These are phyloP conservation scores for Battus philenor DNA, from an alignment of 1,140 invertebrate genomes.

Conservation along the genomic window DNA sequence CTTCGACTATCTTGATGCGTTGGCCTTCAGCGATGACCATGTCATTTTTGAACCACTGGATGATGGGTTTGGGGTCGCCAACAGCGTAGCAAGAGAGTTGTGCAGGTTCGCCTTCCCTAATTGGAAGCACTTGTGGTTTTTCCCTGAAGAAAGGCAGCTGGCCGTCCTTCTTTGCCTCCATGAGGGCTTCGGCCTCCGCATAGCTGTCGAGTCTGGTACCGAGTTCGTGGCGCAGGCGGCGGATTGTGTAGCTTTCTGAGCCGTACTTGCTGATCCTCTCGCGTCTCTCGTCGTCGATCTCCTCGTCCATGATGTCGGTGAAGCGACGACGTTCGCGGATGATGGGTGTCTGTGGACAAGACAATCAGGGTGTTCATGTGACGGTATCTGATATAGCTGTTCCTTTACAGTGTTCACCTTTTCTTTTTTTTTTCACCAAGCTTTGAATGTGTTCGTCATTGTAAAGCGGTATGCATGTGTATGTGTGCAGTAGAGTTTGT, in stretches of 20 bases:
- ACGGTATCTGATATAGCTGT: background rate
- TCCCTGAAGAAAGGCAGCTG: slow-evolving; percentile 88
- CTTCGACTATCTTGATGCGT: slow-evolving; percentile 85
- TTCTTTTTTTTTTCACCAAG: background rate
- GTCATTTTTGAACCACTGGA: slow-evolving; percentile 98
- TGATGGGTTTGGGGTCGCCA: slow-evolving; percentile 90
- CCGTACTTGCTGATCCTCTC: slow-evolving; percentile 88
- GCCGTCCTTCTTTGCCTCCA: slow-evolving; percentile 87
- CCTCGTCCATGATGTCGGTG: slow-evolving; percentile 96
- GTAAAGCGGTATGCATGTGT: too few relatives aligned
- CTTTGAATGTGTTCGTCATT: background rate
- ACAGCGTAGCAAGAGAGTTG: slow-evolving; percentile 90
- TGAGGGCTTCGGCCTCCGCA: slow-evolving; percentile 88
- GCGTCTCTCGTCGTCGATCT: slow-evolving; percentile 93
- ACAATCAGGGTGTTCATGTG: slow-evolving; percentile 2
- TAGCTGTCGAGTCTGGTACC: slow-evolving; percentile 87
- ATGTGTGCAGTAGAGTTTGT: background rate
- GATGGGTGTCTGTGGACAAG: slow-evolving; percentile 81
- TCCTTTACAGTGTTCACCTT: background rate
- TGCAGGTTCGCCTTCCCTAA: slow-evolving; percentile 85
- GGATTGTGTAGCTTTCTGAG: slow-evolving; percentile 81
- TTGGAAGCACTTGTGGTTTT: slow-evolving; percentile 86
- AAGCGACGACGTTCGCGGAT: slow-evolving; percentile 93
- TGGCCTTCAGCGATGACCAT: slow-evolving; percentile 88
- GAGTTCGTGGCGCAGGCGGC: slow-evolving; percentile 87